Evolutionary conservation across 2,888 invertebrate genomes (phyloP).

Genomic region (Trisateles emortualis): DNA sequence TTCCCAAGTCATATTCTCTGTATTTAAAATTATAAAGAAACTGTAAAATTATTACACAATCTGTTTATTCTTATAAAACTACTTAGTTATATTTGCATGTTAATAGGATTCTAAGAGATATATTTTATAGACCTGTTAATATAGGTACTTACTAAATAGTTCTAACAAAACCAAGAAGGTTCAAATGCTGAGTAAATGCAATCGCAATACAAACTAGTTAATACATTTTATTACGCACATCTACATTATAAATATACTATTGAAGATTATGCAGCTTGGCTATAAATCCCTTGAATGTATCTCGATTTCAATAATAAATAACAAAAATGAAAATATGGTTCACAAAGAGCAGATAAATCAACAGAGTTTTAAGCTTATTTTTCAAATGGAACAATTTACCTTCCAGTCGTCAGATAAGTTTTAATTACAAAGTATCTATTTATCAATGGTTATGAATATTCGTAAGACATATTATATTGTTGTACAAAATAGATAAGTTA

Average conservation of each 20-base stretch:
- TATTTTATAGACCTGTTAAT: neutral
- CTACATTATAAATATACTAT: neutral
- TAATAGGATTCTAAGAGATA: no score
- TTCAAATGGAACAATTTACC: no score
- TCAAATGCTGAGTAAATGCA: constrained; percentile 44
- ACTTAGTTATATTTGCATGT: neutral
- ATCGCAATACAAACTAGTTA: constrained; percentile 14
- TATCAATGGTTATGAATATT: no score
- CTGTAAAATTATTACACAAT: constrained; percentile 4
- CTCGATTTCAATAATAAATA: neutral
- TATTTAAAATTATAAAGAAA: constrained; percentile 10
- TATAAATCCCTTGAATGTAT: neutral
- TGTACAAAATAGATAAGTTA: no score
- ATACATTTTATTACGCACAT: neutral
- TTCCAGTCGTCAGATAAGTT: no score
- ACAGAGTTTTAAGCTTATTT: no score
- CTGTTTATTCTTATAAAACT: neutral
- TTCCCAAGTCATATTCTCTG: constrained; percentile 36
- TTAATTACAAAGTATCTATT: no score
- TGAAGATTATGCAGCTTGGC: neutral
- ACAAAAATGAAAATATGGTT: no score
- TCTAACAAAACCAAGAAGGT: constrained; percentile 13
- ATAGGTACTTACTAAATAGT: neutral
- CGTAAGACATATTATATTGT: no score
- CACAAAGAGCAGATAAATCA: no score